A percentile compares a stretch with the other conserved stretches of the same genome.
Conservation (phyloP, 2,113 vertebrate species). For the Cynoglossus semilaevis region DNA sequence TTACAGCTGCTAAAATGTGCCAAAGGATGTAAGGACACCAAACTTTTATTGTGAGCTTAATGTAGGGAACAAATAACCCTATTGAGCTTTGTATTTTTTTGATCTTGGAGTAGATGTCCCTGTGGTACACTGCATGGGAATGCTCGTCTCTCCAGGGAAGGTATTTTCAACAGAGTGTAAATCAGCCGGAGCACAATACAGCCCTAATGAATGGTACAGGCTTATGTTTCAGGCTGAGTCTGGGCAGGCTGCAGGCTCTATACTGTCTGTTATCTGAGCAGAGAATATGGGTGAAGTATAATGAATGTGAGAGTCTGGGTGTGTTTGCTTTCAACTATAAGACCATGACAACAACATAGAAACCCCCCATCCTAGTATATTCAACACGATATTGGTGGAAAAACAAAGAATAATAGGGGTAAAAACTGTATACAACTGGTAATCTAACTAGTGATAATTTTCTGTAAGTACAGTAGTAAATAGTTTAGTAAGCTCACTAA, state of each 20-base stretch:
- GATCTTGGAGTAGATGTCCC: conserved; percentile 15
- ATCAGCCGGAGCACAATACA: conserved; percentile 21
- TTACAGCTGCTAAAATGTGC: conserved; percentile 8
- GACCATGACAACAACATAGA: conserved; percentile 2
- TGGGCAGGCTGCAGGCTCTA: conserved; percentile 5
- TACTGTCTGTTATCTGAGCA: conserved; percentile 20
- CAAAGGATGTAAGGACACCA: not conserved
- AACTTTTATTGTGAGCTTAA: conserved; percentile 21
- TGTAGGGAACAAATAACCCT: conserved; percentile 23
- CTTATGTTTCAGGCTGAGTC: conserved; percentile 20
- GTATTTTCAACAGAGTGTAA: conserved; percentile 32
- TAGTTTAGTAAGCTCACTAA: too few relatives aligned
- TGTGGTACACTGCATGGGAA: conserved; percentile 13
- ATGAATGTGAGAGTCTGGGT: not conserved
- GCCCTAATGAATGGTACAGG: conserved; percentile 23
- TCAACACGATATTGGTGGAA: not conserved
- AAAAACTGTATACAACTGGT: not conserved
- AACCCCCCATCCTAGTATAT: not conserved
- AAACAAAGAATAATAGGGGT: not conserved
- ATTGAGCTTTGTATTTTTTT: conserved; percentile 23
- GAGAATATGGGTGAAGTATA: conserved; percentile 2
- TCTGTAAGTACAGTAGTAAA: too few relatives aligned
- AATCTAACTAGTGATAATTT: too few relatives aligned
- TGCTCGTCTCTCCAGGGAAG: conserved; percentile 25
- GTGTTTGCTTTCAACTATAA: conserved; percentile 14